Evolutionary conservation across 2,888 invertebrate species (phyloP).

Genomic region (Darwinula stevensoni): DNA sequence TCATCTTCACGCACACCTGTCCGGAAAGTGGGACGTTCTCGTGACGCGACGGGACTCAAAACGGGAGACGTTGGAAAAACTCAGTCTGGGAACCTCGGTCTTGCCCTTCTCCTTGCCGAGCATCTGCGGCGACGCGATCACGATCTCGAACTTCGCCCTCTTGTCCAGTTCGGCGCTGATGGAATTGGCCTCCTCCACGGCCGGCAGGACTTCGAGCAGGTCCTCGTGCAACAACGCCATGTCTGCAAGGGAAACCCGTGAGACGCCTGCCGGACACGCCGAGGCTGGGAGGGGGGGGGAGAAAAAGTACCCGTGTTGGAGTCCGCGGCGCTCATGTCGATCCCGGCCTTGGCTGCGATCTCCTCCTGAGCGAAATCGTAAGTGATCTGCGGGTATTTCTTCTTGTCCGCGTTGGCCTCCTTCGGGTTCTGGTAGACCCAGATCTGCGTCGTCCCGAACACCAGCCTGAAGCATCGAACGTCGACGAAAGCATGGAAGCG

Average conservation of each 20-base stretch:
- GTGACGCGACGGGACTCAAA: no score
- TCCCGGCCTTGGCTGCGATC: slow-evolving; percentile 19
- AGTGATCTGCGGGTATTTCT: slow-evolving; percentile 16
- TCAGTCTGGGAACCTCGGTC: slow-evolving; percentile 16
- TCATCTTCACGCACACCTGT: slow-evolving; percentile 20
- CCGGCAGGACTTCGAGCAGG: slow-evolving; percentile 21
- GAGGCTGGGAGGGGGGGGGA: not conserved
- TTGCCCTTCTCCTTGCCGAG: slow-evolving; percentile 17
- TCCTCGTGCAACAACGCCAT: slow-evolving; percentile 21
- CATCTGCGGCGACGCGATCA: slow-evolving; percentile 22
- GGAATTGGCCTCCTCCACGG: slow-evolving; percentile 23
- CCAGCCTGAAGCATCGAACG: slow-evolving; percentile 15
- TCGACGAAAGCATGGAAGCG: no score
- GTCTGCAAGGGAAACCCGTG: slow-evolving; percentile 12
- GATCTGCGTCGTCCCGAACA: slow-evolving; percentile 24
- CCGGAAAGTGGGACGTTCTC: no score
- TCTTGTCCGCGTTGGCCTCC: slow-evolving; percentile 12
- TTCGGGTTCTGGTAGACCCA: slow-evolving; percentile 22
- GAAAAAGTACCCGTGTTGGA: slow-evolving; percentile 3
- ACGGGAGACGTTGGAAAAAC: no score
- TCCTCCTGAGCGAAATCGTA: slow-evolving; percentile 24
- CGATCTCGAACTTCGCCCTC: slow-evolving; percentile 21
- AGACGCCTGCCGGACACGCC: not conserved
- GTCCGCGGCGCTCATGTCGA: slow-evolving; percentile 9
- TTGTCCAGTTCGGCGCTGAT: slow-evolving; percentile 23